Base-by-base conservation (phyloP, 2,797 vertebrate genomes). In the Botia almorhae region DNA sequence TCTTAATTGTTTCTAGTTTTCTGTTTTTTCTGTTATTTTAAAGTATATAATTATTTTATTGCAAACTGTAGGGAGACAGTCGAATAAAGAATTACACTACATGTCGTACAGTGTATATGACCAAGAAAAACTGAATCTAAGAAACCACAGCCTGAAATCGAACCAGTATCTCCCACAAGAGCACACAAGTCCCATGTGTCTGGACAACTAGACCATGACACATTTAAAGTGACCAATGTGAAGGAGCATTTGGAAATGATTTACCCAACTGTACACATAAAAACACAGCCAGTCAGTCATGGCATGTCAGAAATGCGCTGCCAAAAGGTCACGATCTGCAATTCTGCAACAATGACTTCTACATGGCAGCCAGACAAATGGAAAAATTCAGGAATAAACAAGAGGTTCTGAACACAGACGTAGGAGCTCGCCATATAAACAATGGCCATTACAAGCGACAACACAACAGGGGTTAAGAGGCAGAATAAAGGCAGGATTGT, bases 401-500 rank as follows among this genome's bases (percentile, higher is more conserved):
- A 84, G 82, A 80, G 89, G 85, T 88, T 91, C 89, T 88, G 84
- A 88, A 86, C 83, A 64, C 19, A 85, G 72, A 84, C 69, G 81
- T 82, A 88, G 87, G 80, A 92, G 88, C 89, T 17, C 74, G 84
- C 29, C 88, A 87, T 89, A 87, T n/a, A 90, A 91, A 93, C 93
- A 88, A 81, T 60, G 69, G 83, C 60, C 65, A 69, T 81, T 79
- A 82, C 77, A 84, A 82, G 80, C 58, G 76, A 84, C 90, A 90
- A 92, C 91, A 92, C 91, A 88, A 82, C 83, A 75, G 13, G 80
- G 86, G 82, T 83, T 85, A 87, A 85, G 82, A 74, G 76, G 63
- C 75, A 64, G 76, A 77, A 94, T 86, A 94, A 94, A 92, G 86
- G 63, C 72, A 85, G 91, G 81, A 92, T 91, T 95, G 92, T 95